A percentile compares a stretch with the other conserved stretches of the same genome.
Evolutionary conservation across 1,140 invertebrate species (phyloP).

Genomic region (Mesaphorura yosii): DNA sequence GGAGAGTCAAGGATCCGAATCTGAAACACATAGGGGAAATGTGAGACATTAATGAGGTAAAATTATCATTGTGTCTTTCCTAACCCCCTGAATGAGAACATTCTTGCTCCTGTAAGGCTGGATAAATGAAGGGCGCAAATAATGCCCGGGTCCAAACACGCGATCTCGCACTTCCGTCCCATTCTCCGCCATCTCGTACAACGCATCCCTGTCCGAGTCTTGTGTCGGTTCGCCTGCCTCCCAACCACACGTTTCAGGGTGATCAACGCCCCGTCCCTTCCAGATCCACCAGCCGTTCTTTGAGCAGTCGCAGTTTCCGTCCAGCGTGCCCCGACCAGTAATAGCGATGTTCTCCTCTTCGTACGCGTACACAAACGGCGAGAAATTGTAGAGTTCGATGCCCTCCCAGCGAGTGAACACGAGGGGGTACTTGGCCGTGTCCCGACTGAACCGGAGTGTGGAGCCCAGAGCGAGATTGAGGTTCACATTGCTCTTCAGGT

Average conservation of each 20-base stretch:
- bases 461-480: neutral
- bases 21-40: too few species aligned
- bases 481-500: conserved; percentile 5
- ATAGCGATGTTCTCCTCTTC: conserved; percentile 14
- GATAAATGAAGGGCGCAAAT: conserved; percentile 8
- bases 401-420: conserved; percentile 15
- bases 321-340: conserved; percentile 1
- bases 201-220: neutral
- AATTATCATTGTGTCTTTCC: too few species aligned
- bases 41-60: too few species aligned
- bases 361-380: conserved; percentile 8
- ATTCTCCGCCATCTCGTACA: conserved; percentile 1
- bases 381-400: conserved; percentile 9
- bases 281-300: conserved; percentile 14
- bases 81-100: conserved; percentile 10
- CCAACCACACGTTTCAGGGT: neutral
- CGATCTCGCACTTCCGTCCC: neutral
- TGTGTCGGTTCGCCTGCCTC: conserved; percentile 3
- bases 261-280: conserved; percentile 4
- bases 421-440: conserved; percentile 1
- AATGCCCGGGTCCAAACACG: conserved; percentile 8
- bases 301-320: conserved; percentile 6
- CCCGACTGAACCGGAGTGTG: conserved; percentile 1
- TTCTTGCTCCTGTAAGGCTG: conserved; percentile 5
- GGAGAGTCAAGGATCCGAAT: conserved; percentile 3